Conservation (phyloP, 2,113 vertebrate species). For the Girardinichthys multiradiatus region DNA sequence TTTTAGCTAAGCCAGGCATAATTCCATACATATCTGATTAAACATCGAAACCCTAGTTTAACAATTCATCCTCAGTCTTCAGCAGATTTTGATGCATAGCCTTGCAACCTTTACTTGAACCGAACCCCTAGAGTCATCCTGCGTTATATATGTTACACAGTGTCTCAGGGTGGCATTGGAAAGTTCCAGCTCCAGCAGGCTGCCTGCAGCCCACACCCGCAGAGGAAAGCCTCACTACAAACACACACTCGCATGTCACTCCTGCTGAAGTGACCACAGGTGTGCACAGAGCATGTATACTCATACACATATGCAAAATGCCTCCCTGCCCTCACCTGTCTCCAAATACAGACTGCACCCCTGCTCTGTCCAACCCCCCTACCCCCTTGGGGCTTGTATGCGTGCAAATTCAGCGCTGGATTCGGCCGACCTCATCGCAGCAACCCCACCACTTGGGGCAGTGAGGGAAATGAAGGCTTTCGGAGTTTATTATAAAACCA, state of each 20-base stretch:
- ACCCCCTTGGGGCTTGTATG: constrained; percentile 78
- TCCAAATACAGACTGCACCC: constrained; percentile 52
- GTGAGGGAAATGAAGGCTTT: constrained; percentile 86
- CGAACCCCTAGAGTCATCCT: constrained; percentile 54
- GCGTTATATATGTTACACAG: constrained; percentile 52
- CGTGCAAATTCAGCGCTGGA: constrained; percentile 79
- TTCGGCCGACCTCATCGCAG: constrained; percentile 56
- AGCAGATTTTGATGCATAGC: constrained; percentile 29
- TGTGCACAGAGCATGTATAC: constrained; percentile 60
- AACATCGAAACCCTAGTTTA: constrained; percentile 17
- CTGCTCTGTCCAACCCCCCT: constrained; percentile 44
- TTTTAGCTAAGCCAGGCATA: constrained; percentile 62
- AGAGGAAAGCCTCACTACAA: constrained; percentile 60
- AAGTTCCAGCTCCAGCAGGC: constrained; percentile 24
- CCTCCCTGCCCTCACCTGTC: constrained; percentile 60
- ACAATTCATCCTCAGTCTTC: constrained; percentile 62
- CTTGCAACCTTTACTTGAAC: constrained; percentile 70
- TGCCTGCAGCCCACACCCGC: constrained; percentile 46
- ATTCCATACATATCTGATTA: constrained; percentile 54
- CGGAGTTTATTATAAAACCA: constrained; percentile 84
- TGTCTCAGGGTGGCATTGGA: constrained; percentile 40
- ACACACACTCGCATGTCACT: constrained; percentile 53
- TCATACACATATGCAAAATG: constrained; percentile 64
- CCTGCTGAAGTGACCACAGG: constrained; percentile 69
- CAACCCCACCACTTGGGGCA: constrained; percentile 55